A percentile compares a stretch with the other conserved stretches of the same genome.
These are phyloP conservation scores for Eurypyga helias DNA, from an alignment of 2,113 vertebrate genomes.

Conservation along the genomic window DNA sequence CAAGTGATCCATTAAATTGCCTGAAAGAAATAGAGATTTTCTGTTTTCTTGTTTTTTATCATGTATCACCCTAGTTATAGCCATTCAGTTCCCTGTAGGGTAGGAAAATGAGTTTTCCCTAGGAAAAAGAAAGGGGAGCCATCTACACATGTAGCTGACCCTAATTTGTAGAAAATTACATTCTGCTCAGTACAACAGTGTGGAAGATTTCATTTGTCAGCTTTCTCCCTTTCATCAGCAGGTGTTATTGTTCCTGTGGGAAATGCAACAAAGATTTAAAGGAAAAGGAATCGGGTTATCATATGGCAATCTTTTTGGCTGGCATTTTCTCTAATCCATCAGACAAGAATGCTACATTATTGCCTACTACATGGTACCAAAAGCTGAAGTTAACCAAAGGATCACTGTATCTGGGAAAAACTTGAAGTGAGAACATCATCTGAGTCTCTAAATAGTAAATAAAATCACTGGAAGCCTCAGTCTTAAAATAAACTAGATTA, in stretches of 20 bases:
- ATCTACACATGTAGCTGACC: neutral
- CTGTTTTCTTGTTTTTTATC: neutral
- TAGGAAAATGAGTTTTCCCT: constrained; percentile 21
- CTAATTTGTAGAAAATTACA: constrained; percentile 52
- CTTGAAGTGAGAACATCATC: neutral
- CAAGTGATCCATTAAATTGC: constrained; percentile 3
- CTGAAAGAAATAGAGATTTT: constrained; percentile 37
- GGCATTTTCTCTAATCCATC: neutral
- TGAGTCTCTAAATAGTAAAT: neutral
- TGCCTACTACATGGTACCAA: neutral
- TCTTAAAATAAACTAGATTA: neutral
- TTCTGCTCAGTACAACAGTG: constrained; percentile 1
- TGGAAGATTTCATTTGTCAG: neutral
- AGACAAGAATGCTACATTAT: neutral
- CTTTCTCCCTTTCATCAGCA: constrained; percentile 33
- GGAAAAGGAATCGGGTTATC: neutral
- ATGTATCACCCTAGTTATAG: neutral
- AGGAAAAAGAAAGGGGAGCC: neutral
- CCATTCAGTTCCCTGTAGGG: neutral
- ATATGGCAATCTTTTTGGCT: neutral
- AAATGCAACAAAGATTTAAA: constrained; percentile 1
- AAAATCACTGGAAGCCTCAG: neutral
- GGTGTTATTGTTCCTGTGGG: constrained; percentile 17
- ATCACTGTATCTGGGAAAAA: neutral
- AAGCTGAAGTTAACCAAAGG: neutral